Conservation (phyloP, 53 echinoderm and acorn worm species). For the Echinarachnius parma region DNA sequence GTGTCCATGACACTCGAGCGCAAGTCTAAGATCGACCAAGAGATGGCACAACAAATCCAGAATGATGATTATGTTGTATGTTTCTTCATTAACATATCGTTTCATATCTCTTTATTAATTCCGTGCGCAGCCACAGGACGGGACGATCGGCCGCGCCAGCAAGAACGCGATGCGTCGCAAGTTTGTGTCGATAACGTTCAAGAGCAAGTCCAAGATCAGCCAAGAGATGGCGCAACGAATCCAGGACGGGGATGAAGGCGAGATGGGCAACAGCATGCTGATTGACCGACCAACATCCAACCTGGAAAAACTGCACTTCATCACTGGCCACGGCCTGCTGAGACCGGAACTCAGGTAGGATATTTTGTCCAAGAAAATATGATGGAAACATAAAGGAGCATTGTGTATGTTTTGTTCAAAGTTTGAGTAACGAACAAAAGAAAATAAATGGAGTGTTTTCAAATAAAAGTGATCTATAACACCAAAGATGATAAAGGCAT, state of each 20-base stretch:
- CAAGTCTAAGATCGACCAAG: slow-evolving; percentile 79
- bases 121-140: slow-evolving; percentile 10
- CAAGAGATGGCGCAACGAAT: slow-evolving; percentile 86
- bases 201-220: slow-evolving; percentile 93
- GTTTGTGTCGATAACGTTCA: slow-evolving; percentile 88
- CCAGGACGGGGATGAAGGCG: slow-evolving; percentile 77
- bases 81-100: no score
- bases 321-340: slow-evolving; percentile 94
- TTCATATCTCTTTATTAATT: no score
- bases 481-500: no score
- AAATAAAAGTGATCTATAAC: no score
- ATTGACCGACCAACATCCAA: slow-evolving; percentile 96
- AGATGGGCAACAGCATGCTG: slow-evolving; percentile 74
- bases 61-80: slow-evolving; percentile 66
- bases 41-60: slow-evolving; percentile 60
- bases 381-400: no score
- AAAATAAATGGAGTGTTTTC: no score
- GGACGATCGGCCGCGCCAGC: slow-evolving; percentile 46
- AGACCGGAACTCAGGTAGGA: slow-evolving; percentile 91
- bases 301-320: slow-evolving; percentile 94
- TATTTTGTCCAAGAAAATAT: no score
- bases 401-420: no score
- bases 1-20: slow-evolving; percentile 80
- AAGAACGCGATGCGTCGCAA: slow-evolving; percentile 94
- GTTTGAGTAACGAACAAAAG: no score